These are phyloP conservation scores for Rhizomys pruinosus DNA, from an alignment of 2,113 vertebrate species.

Conservation along the genomic window DNA sequence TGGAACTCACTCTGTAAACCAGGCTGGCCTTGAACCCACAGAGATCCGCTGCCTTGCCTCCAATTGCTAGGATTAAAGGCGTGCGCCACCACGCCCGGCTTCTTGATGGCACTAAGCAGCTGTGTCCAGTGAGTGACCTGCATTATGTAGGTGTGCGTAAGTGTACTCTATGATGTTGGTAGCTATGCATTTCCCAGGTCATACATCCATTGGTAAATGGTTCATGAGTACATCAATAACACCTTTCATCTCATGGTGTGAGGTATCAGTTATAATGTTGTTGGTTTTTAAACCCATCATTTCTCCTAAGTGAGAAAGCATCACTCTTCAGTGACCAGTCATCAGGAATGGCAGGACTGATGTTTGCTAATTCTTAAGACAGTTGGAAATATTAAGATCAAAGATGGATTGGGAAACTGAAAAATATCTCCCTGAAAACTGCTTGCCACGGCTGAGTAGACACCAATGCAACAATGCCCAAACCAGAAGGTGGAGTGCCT, in stretches of 20 bases:
- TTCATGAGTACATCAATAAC: background rate
- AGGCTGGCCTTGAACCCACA: too few relatives aligned
- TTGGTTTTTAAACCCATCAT: background rate
- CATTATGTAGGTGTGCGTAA: background rate
- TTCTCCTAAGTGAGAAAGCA: background rate
- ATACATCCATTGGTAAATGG: background rate
- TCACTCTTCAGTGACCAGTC: background rate
- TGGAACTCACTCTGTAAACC: too few relatives aligned
- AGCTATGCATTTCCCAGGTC: background rate
- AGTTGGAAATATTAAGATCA: background rate
- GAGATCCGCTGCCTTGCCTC: too few relatives aligned
- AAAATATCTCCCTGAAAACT: background rate
- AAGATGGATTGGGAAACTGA: background rate
- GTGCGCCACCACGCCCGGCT: too few relatives aligned
- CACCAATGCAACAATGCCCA: background rate
- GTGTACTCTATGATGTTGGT: background rate
- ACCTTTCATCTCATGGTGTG: background rate
- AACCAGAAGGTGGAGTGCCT: background rate
- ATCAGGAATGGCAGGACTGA: background rate
- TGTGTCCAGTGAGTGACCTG: background rate
- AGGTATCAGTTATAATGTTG: background rate
- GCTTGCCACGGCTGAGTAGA: background rate
- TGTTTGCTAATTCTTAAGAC: background rate
- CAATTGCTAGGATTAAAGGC: too few relatives aligned
- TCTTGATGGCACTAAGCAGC: too few relatives aligned